Conservation (phyloP, 2,888 invertebrate genomes). For the Cephus runcator region DNA sequence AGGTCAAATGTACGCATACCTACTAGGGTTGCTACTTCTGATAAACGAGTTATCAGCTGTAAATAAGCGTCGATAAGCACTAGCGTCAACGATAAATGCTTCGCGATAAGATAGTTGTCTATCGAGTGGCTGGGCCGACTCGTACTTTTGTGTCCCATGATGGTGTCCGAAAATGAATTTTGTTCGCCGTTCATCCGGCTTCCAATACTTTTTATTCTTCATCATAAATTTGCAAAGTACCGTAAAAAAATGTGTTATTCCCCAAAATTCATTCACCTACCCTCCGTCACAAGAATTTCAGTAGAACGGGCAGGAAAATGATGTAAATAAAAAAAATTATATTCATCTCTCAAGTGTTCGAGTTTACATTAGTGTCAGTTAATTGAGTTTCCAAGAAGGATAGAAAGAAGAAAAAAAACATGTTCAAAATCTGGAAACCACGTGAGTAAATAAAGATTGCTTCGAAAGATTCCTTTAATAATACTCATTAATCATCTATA, state of each 20-base stretch:
- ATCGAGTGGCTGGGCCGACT: background rate
- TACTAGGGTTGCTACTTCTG: constrained; percentile 3
- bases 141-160: background rate
- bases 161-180: background rate
- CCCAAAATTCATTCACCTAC: background rate
- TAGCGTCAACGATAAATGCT: constrained; percentile 26
- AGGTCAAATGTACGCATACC: background rate
- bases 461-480: background rate
- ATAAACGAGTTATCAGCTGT: constrained; percentile 37
- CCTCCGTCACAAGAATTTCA: background rate
- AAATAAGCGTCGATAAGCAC: constrained; percentile 37
- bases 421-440: background rate
- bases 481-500: background rate
- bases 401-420: background rate
- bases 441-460: background rate
- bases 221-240: background rate
- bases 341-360: background rate
- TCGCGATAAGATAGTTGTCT: constrained; percentile 33
- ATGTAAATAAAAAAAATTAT: background rate
- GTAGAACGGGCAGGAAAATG: background rate
- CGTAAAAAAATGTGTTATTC: background rate
- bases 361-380: background rate
- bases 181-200: background rate
- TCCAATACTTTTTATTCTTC: background rate
- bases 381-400: background rate